These are phyloP conservation scores for Nomada lathburiana DNA, from an alignment of 2,888 invertebrate species.

Conservation along the genomic window DNA sequence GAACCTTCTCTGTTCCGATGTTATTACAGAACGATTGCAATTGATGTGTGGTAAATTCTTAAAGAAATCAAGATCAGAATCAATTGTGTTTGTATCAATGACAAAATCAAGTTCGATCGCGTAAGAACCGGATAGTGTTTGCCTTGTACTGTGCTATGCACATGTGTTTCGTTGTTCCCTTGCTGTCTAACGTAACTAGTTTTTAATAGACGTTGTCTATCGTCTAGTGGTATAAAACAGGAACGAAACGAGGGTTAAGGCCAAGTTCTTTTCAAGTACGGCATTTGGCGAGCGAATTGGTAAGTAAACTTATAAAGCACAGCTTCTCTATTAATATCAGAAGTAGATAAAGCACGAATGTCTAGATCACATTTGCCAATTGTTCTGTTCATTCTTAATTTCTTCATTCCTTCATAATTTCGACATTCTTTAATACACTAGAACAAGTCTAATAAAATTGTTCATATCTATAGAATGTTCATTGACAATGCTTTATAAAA, in stretches of 20 bases:
- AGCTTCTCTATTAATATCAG: slow-evolving; percentile 6
- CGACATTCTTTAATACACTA: too few species aligned
- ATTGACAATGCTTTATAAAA: too few species aligned
- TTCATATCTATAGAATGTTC: too few species aligned
- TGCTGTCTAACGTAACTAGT: background rate
- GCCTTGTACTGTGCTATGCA: background rate
- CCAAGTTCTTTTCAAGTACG: background rate
- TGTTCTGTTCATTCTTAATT: too few species aligned
- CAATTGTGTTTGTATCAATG: slow-evolving; percentile 21
- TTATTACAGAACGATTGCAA: slow-evolving; percentile 8
- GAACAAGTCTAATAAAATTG: too few species aligned
- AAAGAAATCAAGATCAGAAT: slow-evolving; percentile 25
- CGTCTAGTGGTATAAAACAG: background rate
- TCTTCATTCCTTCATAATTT: too few species aligned
- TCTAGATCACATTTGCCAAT: too few species aligned
- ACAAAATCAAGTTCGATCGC: slow-evolving; percentile 30
- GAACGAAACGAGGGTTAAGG: slow-evolving; percentile 12
- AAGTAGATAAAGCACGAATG: too few species aligned
- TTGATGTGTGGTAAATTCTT: background rate
- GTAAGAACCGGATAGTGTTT: slow-evolving; percentile 8
- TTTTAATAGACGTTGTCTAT: background rate
- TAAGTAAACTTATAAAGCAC: slow-evolving; percentile 1
- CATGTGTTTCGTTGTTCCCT: background rate
- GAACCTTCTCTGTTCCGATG: background rate
- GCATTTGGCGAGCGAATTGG: slow-evolving; percentile 22